These are phyloP conservation scores for Pandion haliaetus DNA, from an alignment of 2,113 vertebrate species.

Conservation along the genomic window DNA sequence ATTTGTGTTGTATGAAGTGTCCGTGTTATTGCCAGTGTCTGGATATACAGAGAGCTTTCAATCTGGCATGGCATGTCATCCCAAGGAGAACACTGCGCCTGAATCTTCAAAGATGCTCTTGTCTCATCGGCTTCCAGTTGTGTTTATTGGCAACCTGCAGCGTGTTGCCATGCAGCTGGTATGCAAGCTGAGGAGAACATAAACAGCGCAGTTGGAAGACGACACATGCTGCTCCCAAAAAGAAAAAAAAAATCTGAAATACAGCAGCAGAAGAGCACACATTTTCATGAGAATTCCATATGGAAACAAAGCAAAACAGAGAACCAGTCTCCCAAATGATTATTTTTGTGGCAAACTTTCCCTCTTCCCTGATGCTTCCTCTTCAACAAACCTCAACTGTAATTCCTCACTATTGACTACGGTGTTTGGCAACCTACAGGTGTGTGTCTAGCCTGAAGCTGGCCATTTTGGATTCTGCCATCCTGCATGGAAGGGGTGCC, in stretches of 20 bases:
- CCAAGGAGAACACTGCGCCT: not conserved
- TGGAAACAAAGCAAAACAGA: not conserved
- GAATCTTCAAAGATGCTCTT: not conserved
- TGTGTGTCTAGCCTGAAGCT: not conserved
- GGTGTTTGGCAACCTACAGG: not conserved
- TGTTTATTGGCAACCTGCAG: conserved; percentile 29
- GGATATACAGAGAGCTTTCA: not conserved
- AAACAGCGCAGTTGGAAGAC: conserved; percentile 1
- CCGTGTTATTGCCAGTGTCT: not conserved
- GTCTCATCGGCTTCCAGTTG: conserved; percentile 19
- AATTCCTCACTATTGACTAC: not conserved
- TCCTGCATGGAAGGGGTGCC: not conserved
- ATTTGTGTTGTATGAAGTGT: not conserved
- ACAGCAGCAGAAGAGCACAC: not conserved
- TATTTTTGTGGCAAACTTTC: not conserved
- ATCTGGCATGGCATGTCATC: not conserved
- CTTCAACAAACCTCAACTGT: not conserved
- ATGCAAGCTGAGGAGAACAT: conserved; percentile 1
- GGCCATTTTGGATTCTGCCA: not conserved
- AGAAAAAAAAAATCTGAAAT: not conserved
- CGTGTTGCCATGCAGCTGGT: not conserved
- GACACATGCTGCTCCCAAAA: not conserved
- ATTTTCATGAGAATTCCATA: not conserved
- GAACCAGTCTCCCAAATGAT: not conserved
- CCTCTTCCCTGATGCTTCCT: not conserved